Base-by-base conservation (phyloP, 2,113 vertebrate species). In the Lampris incognitus region DNA sequence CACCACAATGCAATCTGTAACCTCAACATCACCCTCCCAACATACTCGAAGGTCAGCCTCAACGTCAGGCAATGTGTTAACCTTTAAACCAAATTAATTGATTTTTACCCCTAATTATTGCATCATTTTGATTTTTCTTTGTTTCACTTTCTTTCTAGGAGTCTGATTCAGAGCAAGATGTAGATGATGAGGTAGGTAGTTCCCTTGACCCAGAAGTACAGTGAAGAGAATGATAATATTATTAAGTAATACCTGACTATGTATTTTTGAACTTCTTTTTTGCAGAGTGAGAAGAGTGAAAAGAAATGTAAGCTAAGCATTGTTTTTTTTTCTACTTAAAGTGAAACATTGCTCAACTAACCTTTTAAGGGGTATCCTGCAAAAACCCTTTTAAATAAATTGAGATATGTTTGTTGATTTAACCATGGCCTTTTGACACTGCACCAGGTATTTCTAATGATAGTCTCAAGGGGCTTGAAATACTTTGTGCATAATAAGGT, bases 1-100 rank as follows among this genome's bases (percentile, higher is more conserved):
- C 96, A 97, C 87, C 97, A 97, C 85, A 98, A 96, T 88, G 98
- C 98, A 66, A 98, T 99, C 89, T 99, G 98, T 92, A 99, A 99
- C 88, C 94, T 99, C 73, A 99, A 99, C 91, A 98, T 99, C 90
- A 98, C 96, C 40, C 94, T 99, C 58, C 94, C 94, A 64, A 41
- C 89, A 61, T 94, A 94, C 74, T 93, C 88, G 69, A 94, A 94
- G 92, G 94, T 94, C 51, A 72, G 78, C 69, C 4, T 82, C 1
- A 50, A 59, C 57, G 51, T 49, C 11, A 59, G 13, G 66, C 5
- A 36, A 0, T 69, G 62, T 68, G 10, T 50, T 55, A 59, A 38
- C 50, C 42, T 59, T n/a, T 3, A 54, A 48, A 37, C 1, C 37
- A 61, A 24, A 24, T 2, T 63, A 10, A 0, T 38, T 7, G 5